phyloP scores from a whole-genome alignment of 2,888 invertebrate species.

The Tenthredo amoena region DNA sequence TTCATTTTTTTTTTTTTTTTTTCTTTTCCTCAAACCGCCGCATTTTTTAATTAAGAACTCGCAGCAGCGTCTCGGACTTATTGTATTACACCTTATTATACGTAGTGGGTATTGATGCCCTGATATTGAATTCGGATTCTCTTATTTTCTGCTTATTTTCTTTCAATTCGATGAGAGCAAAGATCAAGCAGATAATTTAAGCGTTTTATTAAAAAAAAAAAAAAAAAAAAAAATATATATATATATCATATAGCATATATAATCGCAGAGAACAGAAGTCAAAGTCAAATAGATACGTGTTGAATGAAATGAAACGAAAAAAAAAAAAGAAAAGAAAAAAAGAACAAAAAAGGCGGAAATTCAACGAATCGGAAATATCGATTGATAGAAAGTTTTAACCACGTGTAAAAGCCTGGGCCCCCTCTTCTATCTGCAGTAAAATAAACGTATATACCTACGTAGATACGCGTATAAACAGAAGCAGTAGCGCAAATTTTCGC shows the following conservation, averaged over 20 bases:
- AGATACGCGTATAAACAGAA: not conserved
- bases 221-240: not conserved
- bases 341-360: not conserved
- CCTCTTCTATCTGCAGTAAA: not conserved
- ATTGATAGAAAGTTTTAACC: conserved; percentile 11
- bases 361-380: not conserved
- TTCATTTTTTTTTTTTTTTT: conserved; percentile 49
- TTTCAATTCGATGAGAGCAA: not conserved
- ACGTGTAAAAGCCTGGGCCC: not conserved
- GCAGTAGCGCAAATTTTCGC: not conserved
- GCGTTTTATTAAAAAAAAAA: not conserved
- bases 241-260: too few species aligned
- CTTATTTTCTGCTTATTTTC: not conserved
- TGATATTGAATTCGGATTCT: conserved; percentile 22
- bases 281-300: not conserved
- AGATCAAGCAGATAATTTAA: not conserved
- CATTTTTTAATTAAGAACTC: conserved; percentile 34
- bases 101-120: not conserved
- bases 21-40: conserved; percentile 49
- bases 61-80: conserved; percentile 4
- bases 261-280: not conserved
- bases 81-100: conserved; percentile 22
- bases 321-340: not conserved
- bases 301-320: not conserved
- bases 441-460: not conserved